A percentile compares a stretch with the other conserved stretches of the same genome.
Conservation (phyloP, 2,888 invertebrate species). For the Terebella lapidaria region DNA sequence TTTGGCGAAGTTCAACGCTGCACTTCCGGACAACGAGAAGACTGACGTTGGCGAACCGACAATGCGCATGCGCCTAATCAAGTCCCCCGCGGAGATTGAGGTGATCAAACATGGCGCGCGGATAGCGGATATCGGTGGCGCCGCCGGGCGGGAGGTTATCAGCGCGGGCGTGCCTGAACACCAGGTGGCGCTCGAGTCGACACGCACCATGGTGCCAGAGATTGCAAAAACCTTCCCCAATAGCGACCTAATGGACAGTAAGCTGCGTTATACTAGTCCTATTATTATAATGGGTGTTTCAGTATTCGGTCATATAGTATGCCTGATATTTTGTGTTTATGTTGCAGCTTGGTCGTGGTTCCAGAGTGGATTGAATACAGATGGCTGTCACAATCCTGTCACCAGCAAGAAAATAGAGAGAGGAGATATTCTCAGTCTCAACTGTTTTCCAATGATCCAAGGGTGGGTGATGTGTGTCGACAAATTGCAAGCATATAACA, state of each 20-base stretch:
- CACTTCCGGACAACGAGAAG: neutral
- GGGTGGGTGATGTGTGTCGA: conserved; percentile 8
- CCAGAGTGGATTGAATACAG: conserved; percentile 23
- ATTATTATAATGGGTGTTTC: too few species aligned
- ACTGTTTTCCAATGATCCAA: conserved; percentile 23
- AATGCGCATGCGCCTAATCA: conserved; percentile 15
- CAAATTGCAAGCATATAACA: too few species aligned
- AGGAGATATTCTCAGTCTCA: conserved; percentile 20
- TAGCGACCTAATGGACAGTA: conserved; percentile 16
- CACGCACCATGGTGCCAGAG: conserved; percentile 13
- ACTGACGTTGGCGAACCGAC: conserved; percentile 15
- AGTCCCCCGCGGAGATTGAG: conserved; percentile 13
- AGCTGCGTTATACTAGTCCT: too few species aligned
- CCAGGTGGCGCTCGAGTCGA: conserved; percentile 18
- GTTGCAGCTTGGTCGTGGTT: conserved; percentile 23
- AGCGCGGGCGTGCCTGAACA: conserved; percentile 16
- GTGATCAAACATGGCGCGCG: conserved; percentile 14
- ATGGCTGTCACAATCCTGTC: conserved; percentile 22
- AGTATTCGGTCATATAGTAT: too few species aligned
- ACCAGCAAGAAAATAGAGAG: conserved; percentile 15
- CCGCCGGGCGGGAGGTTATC: conserved; percentile 12
- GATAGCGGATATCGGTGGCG: conserved; percentile 17
- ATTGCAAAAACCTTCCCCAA: conserved; percentile 18
- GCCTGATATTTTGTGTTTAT: too few species aligned
- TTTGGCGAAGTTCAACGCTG: conserved; percentile 6